phyloP scores from a whole-genome alignment of 2,797 vertebrate species.

The Tokudaia tokunoshimensis region DNA sequence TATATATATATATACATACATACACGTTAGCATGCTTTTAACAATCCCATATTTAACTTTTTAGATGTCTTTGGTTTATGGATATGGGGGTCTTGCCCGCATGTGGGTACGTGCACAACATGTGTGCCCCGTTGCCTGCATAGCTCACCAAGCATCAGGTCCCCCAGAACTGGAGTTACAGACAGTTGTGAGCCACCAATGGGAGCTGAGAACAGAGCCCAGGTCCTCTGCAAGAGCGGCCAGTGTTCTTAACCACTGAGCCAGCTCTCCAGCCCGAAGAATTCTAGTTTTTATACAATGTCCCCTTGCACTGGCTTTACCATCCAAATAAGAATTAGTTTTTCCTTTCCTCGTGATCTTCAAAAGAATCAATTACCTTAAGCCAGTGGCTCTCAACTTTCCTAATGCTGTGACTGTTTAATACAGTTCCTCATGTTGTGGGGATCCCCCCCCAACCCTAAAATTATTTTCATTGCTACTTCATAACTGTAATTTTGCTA shows the following conservation, averaged over 20 bases:
- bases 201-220: neutral
- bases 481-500: neutral
- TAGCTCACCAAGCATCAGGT: neutral
- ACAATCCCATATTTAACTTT: neutral
- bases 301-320: neutral
- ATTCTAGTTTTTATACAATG: conserved; percentile 18
- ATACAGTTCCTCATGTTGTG: neutral
- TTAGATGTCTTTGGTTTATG: neutral
- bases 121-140: neutral
- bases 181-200: neutral
- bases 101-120: neutral
- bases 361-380: neutral
- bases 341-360: neutral
- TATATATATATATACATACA: no score
- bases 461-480: neutral
- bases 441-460: neutral
- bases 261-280: neutral
- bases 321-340: conserved; percentile 21
- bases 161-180: neutral
- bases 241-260: neutral
- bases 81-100: neutral
- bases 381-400: neutral
- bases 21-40: neutral
- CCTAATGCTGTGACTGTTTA: neutral
- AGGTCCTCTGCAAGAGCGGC: neutral